These are phyloP conservation scores for Ctenopoma kingsleyae DNA, from an alignment of 2,797 vertebrate genomes.

Conservation along the genomic window DNA sequence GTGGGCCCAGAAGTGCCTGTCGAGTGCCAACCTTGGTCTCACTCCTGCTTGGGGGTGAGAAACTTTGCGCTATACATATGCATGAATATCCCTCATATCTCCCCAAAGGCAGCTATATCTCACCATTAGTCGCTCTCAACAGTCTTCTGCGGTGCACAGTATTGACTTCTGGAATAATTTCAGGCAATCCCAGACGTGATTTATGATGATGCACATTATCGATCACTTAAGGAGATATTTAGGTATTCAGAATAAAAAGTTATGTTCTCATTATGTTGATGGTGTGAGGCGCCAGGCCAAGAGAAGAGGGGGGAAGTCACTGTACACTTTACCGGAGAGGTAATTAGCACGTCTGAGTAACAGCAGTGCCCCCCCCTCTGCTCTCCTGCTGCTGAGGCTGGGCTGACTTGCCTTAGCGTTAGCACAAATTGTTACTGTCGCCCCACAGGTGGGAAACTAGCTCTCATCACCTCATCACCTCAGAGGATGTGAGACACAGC, in stretches of 20 bases:
- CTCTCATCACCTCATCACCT: slow-evolving; percentile 84
- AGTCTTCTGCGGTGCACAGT: slow-evolving; percentile 86
- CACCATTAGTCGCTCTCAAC: slow-evolving; percentile 92
- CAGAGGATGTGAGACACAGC: slow-evolving; percentile 76
- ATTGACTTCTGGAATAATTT: slow-evolving; percentile 98
- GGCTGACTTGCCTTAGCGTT: slow-evolving; percentile 68
- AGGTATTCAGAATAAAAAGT: slow-evolving; percentile 92
- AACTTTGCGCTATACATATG: slow-evolving; percentile 81
- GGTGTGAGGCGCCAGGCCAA: slow-evolving; percentile 89
- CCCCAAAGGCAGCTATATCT: slow-evolving; percentile 94
- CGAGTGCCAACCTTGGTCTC: slow-evolving; percentile 62
- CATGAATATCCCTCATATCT: slow-evolving; percentile 86
- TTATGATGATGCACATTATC: slow-evolving; percentile 98
- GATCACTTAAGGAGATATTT: slow-evolving; percentile 97
- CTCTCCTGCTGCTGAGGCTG: slow-evolving; percentile 69
- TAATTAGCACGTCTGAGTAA: slow-evolving; percentile 87
- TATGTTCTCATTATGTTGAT: slow-evolving; percentile 90
- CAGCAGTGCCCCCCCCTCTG: slow-evolving; percentile 65
- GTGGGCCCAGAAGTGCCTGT: slow-evolving; percentile 90
- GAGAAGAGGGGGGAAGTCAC: slow-evolving; percentile 77
- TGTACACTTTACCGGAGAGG: slow-evolving; percentile 82
- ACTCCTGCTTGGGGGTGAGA: slow-evolving; percentile 85
- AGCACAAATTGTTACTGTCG: slow-evolving; percentile 80
- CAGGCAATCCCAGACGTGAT: slow-evolving; percentile 92
- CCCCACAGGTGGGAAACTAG: slow-evolving; percentile 83